Evolutionary conservation across 2,113 vertebrate species (phyloP).

Genomic region (Salvelinus namaycush): DNA sequence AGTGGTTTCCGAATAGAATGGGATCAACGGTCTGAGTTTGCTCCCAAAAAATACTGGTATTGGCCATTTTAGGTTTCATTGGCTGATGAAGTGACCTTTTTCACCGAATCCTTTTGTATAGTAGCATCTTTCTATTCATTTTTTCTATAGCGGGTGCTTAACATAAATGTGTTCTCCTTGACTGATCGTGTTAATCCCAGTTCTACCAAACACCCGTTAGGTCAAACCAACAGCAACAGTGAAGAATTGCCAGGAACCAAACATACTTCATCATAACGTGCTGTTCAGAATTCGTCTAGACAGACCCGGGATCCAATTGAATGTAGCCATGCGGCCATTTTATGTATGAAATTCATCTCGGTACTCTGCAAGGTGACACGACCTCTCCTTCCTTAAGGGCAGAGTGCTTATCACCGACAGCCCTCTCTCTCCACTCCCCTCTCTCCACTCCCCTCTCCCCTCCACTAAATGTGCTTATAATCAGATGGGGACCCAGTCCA

Average conservation of each 20-base stretch:
- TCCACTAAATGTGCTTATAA: not conserved
- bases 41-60: not conserved
- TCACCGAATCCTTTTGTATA: not conserved
- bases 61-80: conserved; percentile 5
- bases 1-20: not conserved
- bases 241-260: not conserved
- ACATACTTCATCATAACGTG: not conserved
- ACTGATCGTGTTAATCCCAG: conserved; percentile 3
- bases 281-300: not conserved
- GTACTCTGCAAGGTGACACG: conserved; percentile 1
- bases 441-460: not conserved
- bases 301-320: not conserved
- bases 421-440: not conserved
- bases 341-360: conserved; percentile 6
- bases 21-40: not conserved
- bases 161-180: not conserved
- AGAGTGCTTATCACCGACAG: conserved; percentile 6
- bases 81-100: not conserved
- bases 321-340: not conserved
- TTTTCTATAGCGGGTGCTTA: not conserved
- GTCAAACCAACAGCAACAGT: not conserved
- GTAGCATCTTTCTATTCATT: not conserved
- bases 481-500: not conserved
- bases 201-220: not conserved
- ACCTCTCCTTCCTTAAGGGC: conserved; percentile 7